Conservation (phyloP, 2,797 vertebrate genomes). For the Benthosema pterotum region DNA sequence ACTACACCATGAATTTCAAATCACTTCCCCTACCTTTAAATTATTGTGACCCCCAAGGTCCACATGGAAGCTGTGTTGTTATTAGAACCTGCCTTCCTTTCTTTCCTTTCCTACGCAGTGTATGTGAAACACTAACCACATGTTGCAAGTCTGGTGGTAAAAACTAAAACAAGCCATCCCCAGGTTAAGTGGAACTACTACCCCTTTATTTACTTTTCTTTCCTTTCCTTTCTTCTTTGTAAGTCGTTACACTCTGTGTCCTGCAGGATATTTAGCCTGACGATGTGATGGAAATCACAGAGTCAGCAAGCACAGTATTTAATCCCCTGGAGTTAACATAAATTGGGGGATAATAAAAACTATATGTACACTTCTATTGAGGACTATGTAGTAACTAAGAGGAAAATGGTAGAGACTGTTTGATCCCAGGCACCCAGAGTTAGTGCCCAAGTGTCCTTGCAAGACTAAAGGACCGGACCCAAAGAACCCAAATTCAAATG, state of each 20-base stretch:
- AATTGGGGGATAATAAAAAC: slow-evolving; percentile 64
- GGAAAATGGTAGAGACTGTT: slow-evolving; percentile 66
- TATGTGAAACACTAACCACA: background rate
- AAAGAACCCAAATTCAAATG: too few species aligned
- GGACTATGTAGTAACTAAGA: slow-evolving; percentile 48
- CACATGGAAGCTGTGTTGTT: too few species aligned
- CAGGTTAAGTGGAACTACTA: slow-evolving; percentile 51
- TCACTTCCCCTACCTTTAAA: too few species aligned
- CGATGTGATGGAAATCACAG: slow-evolving; percentile 56
- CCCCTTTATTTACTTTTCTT: slow-evolving; percentile 5
- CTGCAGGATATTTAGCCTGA: slow-evolving; percentile 43
- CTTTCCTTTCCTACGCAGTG: too few species aligned
- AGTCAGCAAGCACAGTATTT: slow-evolving; percentile 50
- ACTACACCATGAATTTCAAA: too few species aligned
- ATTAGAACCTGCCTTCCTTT: too few species aligned
- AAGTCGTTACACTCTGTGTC: slow-evolving; percentile 33
- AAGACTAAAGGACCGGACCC: too few species aligned
- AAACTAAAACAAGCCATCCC: slow-evolving; percentile 62
- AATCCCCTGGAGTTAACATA: slow-evolving; percentile 65
- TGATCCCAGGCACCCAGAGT: too few species aligned
- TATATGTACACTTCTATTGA: slow-evolving; percentile 35
- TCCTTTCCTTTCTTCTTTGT: slow-evolving; percentile 12
- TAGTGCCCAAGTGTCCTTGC: too few species aligned
- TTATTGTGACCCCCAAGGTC: too few species aligned
- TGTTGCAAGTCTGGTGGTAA: too few species aligned